Evolutionary conservation across 1,140 invertebrate genomes (phyloP), one percentile per base, ranked within the genome.

Genomic region (Brachystomella parvula): DNA sequence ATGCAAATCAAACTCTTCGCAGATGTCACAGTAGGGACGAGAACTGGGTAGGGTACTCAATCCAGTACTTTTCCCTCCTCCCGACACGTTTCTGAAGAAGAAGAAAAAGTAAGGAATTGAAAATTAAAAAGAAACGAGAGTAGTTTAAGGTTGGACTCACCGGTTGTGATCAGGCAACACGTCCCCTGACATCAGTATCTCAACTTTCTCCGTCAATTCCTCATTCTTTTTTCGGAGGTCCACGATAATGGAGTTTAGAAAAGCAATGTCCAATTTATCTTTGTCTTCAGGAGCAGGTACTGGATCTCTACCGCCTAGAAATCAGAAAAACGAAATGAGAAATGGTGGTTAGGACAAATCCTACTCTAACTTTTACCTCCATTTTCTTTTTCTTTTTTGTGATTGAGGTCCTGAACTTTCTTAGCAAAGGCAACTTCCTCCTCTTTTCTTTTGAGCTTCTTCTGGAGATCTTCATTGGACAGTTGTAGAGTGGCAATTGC

Each of bases 11-110:
- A 98, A 98, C 75, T 87, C 82, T 80, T 98, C 95, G 79, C 95
- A 98, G 74, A 97, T 97, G 82, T 98, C 95, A 82, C 95, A 98
- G 79, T 92, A 98, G 71, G 94, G 79, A 49, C 95, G 85, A 29
- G 89, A 88, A 24, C 89, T 82, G 3, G 83, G 78, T 62, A 79
- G 71, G 64, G 78, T 77, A 63, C 77, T 75, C 2, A 17, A 17
- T 44, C 61, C 68, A 60, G 47, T 57, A 17, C n/a, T 17, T 17
- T 64, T 29, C 3, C 33, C 3, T 15, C 21, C 15, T 64, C 6
- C 21, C 44, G 47, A 64, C 32, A 26, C 2, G 31, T 26, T 64
- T 66, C 9, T 21, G 3, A 64, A 26, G 3, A 39, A 35, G 3
- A 28, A 29, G 2, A 57, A 24, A 57, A 57, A 17, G 12, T 53